These are phyloP conservation scores for Brachystomella parvula DNA, from an alignment of 1,140 invertebrate genomes.

Conservation along the genomic window DNA sequence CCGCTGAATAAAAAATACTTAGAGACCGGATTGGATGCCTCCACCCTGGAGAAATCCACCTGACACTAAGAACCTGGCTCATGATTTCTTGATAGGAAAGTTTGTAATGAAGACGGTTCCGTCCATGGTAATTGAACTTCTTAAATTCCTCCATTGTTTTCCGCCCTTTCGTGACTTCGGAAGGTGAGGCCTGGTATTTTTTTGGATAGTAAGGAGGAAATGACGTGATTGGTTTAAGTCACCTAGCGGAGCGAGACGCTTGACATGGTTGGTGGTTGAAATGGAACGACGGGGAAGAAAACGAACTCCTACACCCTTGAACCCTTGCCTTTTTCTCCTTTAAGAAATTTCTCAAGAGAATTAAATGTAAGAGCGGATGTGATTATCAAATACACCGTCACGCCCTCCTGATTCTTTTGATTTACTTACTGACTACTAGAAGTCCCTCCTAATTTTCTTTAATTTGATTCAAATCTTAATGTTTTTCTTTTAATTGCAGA, in stretches of 20 bases:
- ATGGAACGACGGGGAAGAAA: slow-evolving; percentile 16
- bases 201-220: not conserved
- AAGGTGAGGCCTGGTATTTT: too few species aligned
- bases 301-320: slow-evolving; percentile 25
- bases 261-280: slow-evolving; percentile 21
- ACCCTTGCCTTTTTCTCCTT: slow-evolving; percentile 1
- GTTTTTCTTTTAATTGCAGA: slow-evolving; percentile 27
- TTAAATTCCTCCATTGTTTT: too few species aligned
- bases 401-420: not conserved
- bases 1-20: not conserved
- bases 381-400: slow-evolving; percentile 4
- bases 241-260: slow-evolving; percentile 9
- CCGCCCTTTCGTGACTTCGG: too few species aligned
- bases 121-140: too few species aligned
- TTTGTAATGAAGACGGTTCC: too few species aligned
- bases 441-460: not conserved
- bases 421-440: not conserved
- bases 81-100: too few species aligned
- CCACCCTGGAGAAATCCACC: not conserved
- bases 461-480: not conserved
- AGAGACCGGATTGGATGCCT: slow-evolving; percentile 7
- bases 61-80: too few species aligned
- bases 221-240: slow-evolving; percentile 11
- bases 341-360: not conserved
- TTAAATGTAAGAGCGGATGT: slow-evolving; percentile 4